Evolutionary conservation across 2,888 invertebrate genomes (phyloP).

Genomic region (Cylindroiulus punctatus): DNA sequence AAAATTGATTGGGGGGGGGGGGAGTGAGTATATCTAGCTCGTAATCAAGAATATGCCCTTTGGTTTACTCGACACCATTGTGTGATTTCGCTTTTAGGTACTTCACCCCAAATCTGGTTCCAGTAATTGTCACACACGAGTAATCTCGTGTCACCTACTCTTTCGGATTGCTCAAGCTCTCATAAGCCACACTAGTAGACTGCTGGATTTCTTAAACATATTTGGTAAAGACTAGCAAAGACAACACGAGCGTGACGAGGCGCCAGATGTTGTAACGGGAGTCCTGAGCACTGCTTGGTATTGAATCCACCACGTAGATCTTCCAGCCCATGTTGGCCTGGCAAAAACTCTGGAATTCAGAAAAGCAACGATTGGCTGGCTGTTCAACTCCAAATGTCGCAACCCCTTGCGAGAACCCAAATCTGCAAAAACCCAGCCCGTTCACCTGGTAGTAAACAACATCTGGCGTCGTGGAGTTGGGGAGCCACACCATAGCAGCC

Average conservation of each 20-base stretch:
- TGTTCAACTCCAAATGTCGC: background rate
- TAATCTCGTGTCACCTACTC: background rate
- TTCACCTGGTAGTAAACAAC: constrained; percentile 75
- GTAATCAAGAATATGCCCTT: too few relatives aligned
- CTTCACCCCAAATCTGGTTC: background rate
- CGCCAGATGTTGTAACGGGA: background rate
- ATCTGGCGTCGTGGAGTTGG: constrained; percentile 91
- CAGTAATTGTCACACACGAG: background rate
- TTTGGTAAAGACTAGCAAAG: constrained; percentile 29
- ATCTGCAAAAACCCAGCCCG: background rate
- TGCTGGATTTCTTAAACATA: background rate
- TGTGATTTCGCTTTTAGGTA: too few relatives aligned
- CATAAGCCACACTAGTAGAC: background rate
- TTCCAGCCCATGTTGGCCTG: constrained; percentile 96
- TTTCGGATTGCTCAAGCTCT: background rate
- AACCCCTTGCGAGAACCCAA: background rate
- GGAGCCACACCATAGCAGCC: constrained; percentile 80
- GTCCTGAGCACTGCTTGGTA: constrained; percentile 49
- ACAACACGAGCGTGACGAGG: background rate
- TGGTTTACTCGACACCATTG: too few relatives aligned
- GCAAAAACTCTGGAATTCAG: constrained; percentile 79
- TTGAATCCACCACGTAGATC: constrained; percentile 82
- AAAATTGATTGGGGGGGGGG: too few relatives aligned
- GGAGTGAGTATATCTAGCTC: too few relatives aligned
- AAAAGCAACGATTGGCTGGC: background rate